Percentiles rank a stretch among this genome's conserved stretches.
Conservation (phyloP, 2,888 invertebrate genomes). For the Alloscopus bannaensis region DNA sequence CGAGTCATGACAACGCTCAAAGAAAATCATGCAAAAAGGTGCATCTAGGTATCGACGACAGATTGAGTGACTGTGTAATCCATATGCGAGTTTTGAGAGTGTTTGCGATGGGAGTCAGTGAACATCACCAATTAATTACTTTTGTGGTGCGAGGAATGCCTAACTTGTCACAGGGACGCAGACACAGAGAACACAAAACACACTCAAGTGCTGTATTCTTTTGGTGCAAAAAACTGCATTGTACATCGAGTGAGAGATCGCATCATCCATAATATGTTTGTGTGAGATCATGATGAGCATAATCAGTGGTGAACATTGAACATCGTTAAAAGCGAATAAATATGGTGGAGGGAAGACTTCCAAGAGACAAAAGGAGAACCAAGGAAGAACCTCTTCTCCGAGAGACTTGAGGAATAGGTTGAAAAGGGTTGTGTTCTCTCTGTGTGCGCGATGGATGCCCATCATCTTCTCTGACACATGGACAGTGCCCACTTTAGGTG, state of each 20-base stretch:
- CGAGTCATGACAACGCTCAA: background rate
- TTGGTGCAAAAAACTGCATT: background rate
- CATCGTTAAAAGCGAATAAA: background rate
- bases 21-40: background rate
- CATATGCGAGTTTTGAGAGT: too few relatives aligned
- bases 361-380: background rate
- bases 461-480: background rate
- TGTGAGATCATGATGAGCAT: background rate
- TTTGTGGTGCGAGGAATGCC: background rate
- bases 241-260: background rate
- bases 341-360: background rate
- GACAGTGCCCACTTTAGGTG: background rate
- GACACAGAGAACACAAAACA: background rate
- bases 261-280: background rate
- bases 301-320: too few relatives aligned
- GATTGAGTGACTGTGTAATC: too few relatives aligned
- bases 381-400: background rate
- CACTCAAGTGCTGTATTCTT: background rate
- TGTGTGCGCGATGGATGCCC: background rate
- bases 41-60: background rate
- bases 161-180: constrained; percentile 1
- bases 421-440: too few relatives aligned
- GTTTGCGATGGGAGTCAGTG: background rate
- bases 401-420: background rate
- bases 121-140: constrained; percentile 19